phyloP scores from a whole-genome alignment of 2,888 invertebrate genomes.

The Busseola fusca region DNA sequence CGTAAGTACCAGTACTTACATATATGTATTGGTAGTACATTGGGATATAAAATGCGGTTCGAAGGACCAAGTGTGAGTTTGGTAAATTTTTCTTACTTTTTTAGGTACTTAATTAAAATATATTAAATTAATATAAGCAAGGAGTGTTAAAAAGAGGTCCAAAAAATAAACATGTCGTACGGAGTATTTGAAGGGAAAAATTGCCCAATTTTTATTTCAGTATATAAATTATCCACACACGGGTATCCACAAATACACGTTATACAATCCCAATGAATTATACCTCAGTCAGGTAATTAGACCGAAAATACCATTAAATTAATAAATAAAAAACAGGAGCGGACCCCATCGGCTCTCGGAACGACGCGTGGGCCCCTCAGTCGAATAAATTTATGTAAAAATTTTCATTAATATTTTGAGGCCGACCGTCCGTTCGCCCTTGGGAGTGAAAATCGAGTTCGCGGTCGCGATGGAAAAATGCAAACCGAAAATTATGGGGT shows the following conservation, averaged over 20 bases:
- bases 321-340: conserved; percentile 88
- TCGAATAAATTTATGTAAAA: conserved; percentile 89
- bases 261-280: conserved; percentile 85
- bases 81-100: neutral
- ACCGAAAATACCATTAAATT: conserved; percentile 89
- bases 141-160: neutral
- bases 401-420: conserved; percentile 89
- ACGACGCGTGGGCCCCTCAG: conserved; percentile 85
- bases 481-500: conserved; percentile 89
- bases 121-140: neutral
- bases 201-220: conserved; percentile 43
- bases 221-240: conserved; percentile 73
- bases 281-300: conserved; percentile 88
- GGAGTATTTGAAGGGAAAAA: conserved; percentile 21
- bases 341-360: conserved; percentile 81
- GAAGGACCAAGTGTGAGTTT: neutral
- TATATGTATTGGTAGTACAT: neutral
- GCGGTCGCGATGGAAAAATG: conserved; percentile 89
- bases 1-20: neutral
- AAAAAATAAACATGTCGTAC: conserved; percentile 18
- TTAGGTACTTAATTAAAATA: no score
- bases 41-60: neutral
- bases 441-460: conserved; percentile 88
- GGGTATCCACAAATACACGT: conserved; percentile 79
- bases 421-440: conserved; percentile 87